A percentile compares a stretch with the other conserved stretches of the same genome.
Evolutionary conservation across 2,888 invertebrate species (phyloP).

Genomic region (Sphinx pinastri): DNA sequence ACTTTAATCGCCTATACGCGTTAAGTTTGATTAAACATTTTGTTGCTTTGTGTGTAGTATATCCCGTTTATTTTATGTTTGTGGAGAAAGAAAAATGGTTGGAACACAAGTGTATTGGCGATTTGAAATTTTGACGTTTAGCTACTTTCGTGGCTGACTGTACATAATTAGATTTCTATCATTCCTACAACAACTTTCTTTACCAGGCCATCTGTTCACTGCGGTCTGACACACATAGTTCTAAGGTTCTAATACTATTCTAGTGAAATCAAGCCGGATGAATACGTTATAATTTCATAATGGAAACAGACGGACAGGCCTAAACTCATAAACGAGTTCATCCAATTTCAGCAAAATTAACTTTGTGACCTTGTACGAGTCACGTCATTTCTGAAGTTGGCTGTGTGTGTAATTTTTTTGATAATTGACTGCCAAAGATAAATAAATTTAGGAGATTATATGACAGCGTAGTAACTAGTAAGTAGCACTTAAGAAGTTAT

Average conservation of each 20-base stretch:
- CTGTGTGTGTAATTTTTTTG: not conserved
- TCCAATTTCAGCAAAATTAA: constrained; percentile 11
- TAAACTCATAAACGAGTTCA: constrained; percentile 14
- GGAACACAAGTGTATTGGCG: no score
- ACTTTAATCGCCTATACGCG: no score
- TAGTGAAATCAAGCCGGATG: constrained; percentile 1
- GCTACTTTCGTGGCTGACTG: no score
- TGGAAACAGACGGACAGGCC: constrained; percentile 11
- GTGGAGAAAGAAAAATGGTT: no score
- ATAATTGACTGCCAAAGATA: not conserved
- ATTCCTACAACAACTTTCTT: not conserved
- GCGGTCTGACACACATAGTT: not conserved
- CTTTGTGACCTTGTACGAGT: constrained; percentile 5
- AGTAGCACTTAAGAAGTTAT: no score
- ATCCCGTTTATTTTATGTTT: no score
- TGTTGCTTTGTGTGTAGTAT: no score
- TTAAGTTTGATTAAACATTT: no score
- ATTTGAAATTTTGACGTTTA: no score
- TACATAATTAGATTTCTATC: not conserved
- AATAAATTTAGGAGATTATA: no score
- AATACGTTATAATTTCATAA: constrained; percentile 25
- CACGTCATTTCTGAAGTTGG: not conserved
- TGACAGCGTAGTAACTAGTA: no score
- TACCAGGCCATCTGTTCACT: not conserved
- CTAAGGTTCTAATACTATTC: not conserved